Conservation (phyloP, 2,113 vertebrate species). For the Tylochromis polylepis region DNA sequence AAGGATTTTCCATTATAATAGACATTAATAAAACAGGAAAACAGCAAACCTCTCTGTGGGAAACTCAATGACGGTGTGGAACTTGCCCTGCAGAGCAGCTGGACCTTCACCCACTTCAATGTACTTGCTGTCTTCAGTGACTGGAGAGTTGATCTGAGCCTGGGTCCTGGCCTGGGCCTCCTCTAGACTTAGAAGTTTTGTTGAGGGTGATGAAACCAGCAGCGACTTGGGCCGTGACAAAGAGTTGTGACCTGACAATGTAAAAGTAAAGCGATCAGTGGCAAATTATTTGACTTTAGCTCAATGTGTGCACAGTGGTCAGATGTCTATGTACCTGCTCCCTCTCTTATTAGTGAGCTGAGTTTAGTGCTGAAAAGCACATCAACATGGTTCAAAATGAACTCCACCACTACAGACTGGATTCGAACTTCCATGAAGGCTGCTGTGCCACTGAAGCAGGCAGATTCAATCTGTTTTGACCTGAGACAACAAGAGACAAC, state of each 20-base stretch:
- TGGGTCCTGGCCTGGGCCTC: constrained; percentile 95
- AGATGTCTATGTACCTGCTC: constrained; percentile 77
- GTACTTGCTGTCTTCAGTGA: constrained; percentile 93
- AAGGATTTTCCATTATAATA: background rate
- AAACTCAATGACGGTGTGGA: constrained; percentile 97
- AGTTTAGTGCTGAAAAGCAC: constrained; percentile 95
- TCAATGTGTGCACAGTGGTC: background rate
- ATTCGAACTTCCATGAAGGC: constrained; percentile 99
- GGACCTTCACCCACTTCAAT: constrained; percentile 98
- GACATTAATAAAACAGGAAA: background rate
- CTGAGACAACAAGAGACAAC: constrained; percentile 54
- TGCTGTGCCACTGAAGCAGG: constrained; percentile 95
- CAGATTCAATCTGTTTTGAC: constrained; percentile 95
- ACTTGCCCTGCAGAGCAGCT: constrained; percentile 93
- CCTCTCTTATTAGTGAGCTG: constrained; percentile 88
- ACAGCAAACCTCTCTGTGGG: constrained; percentile 87
- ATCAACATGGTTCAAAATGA: constrained; percentile 94
- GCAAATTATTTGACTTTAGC: background rate
- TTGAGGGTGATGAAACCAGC: constrained; percentile 92
- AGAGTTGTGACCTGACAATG: constrained; percentile 80
- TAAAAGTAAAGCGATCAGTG: background rate
- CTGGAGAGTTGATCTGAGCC: constrained; percentile 91
- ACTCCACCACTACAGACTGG: constrained; percentile 97
- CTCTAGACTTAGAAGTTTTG: constrained; percentile 90
- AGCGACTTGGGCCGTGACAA: constrained; percentile 93